Evolutionary conservation across 2,888 invertebrate genomes (phyloP).

Genomic region (Sarcophaga caerulescens): DNA sequence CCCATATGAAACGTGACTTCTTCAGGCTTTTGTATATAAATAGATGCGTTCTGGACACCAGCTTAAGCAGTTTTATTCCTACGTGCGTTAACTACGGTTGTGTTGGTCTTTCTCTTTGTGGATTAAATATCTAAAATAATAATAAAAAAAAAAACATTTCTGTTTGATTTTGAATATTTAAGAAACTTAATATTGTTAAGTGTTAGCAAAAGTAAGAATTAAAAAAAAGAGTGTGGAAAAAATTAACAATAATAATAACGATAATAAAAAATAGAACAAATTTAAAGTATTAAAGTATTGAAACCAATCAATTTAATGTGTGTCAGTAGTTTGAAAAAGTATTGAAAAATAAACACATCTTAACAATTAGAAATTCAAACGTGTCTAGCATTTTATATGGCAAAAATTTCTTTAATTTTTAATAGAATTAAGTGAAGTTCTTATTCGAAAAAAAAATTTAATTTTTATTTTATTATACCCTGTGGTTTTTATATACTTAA

Average conservation of each 20-base stretch:
- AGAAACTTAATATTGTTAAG: conserved; percentile 16
- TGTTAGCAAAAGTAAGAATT: conserved; percentile 3
- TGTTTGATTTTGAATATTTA: background rate
- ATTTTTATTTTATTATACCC: too few relatives aligned
- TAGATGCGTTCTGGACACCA: conserved; percentile 71
- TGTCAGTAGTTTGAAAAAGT: conserved; percentile 29
- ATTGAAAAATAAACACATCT: conserved; percentile 1
- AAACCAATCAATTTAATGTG: conserved; percentile 37
- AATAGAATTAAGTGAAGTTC: conserved; percentile 19
- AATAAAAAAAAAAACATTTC: background rate
- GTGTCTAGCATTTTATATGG: conserved; percentile 41
- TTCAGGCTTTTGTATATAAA: conserved; percentile 72
- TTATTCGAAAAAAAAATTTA: background rate
- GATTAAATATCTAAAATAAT: too few relatives aligned
- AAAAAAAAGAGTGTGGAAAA: conserved; percentile 5
- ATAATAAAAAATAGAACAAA: too few relatives aligned
- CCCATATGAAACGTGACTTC: conserved; percentile 59
- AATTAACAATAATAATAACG: background rate
- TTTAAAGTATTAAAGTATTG: conserved; percentile 30
- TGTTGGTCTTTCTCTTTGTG: conserved; percentile 24
- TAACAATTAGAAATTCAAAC: conserved; percentile 16
- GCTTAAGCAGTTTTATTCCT: conserved; percentile 74
- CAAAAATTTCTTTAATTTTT: conserved; percentile 4
- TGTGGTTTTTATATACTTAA: background rate
- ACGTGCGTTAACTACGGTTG: conserved; percentile 71